These are phyloP conservation scores for Crossaster papposus DNA, from an alignment of 53 echinoderm and acorn worm species.

Conservation along the genomic window DNA sequence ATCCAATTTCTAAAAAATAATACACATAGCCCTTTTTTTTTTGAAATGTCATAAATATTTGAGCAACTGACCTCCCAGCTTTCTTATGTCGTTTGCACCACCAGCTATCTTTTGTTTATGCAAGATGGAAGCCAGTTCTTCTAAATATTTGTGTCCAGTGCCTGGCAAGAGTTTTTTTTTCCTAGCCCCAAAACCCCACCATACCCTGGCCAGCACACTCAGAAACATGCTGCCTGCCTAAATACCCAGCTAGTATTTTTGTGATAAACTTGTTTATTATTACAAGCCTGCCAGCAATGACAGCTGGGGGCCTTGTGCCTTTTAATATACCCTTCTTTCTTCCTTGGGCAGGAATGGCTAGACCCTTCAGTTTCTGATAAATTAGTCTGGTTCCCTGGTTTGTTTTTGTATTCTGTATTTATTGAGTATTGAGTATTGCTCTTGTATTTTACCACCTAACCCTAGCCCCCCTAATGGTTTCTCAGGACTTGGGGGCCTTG, in stretches of 20 bases:
- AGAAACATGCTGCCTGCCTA: not conserved
- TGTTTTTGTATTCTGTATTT: not conserved
- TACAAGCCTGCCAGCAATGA: conserved; percentile 24
- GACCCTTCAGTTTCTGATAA: not conserved
- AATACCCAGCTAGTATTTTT: not conserved
- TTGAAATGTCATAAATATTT: not conserved
- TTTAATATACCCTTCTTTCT: not conserved
- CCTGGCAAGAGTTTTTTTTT: not conserved
- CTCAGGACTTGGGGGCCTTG: conserved; percentile 21
- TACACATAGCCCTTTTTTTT: not conserved
- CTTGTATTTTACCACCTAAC: too few relatives aligned
- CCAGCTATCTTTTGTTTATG: conserved; percentile 42
- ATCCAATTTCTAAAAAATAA: not conserved
- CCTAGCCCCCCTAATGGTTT: too few relatives aligned
- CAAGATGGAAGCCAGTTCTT: conserved; percentile 28
- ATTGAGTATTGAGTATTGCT: not conserved
- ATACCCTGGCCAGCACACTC: not conserved
- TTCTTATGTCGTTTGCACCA: not conserved
- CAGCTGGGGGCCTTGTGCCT: conserved; percentile 27
- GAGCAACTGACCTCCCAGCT: not conserved
- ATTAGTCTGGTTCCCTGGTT: not conserved
- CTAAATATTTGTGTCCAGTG: conserved; percentile 41
- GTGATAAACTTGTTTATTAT: conserved; percentile 54
- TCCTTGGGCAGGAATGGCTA: not conserved
- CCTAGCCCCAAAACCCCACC: not conserved